Evolutionary conservation across 2,113 vertebrate genomes (phyloP).

Genomic region (Dicerorhinus sumatrensis): DNA sequence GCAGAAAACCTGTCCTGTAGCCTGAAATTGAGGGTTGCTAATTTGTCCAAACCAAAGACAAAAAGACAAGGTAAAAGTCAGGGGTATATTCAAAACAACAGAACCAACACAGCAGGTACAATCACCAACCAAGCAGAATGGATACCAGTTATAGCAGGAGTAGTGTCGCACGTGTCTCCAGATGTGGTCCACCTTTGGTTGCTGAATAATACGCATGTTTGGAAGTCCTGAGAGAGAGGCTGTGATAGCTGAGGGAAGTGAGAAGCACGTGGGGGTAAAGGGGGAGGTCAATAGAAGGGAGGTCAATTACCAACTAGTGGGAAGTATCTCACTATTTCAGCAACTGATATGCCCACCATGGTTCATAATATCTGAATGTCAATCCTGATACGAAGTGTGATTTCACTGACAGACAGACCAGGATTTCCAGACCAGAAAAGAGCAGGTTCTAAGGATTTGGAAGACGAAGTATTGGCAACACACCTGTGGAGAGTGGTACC

Average conservation of each 20-base stretch:
- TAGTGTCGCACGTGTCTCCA: not conserved
- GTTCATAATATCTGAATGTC: not conserved
- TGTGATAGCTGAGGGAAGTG: rapidly evolving
- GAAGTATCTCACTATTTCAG: not conserved
- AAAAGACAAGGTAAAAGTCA: not conserved
- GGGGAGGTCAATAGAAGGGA: too few species aligned
- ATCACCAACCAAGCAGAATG: not conserved
- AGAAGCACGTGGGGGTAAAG: not conserved
- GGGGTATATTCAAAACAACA: not conserved
- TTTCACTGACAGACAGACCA: not conserved
- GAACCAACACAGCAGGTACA: not conserved
- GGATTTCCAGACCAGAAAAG: not conserved
- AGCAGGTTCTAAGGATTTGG: not conserved
- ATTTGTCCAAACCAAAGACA: not conserved
- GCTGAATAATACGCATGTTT: not conserved
- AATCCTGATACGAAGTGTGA: not conserved
- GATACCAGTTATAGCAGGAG: rapidly evolving
- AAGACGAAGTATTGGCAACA: not conserved
- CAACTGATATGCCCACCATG: not conserved
- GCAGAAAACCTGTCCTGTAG: not conserved
- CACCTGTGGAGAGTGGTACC: not conserved
- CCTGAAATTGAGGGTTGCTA: not conserved
- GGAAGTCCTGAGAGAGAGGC: not conserved
- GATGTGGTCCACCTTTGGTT: not conserved
- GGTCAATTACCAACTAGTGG: not conserved